phyloP scores from a whole-genome alignment of 2,888 invertebrate species.

The Harpalus rufipes region DNA sequence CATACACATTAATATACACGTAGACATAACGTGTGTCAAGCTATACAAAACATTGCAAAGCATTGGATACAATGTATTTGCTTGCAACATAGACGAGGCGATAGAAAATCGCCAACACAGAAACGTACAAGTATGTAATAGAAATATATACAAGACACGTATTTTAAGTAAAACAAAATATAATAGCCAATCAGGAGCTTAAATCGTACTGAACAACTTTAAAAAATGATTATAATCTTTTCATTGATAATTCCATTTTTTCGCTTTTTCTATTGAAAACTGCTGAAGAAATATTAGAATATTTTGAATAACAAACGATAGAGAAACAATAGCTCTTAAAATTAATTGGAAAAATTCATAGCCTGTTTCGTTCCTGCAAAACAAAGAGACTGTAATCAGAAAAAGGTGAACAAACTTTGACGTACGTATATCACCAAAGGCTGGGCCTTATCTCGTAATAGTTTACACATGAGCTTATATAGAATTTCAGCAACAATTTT shows the following conservation, averaged over 20 bases:
- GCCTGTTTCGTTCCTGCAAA: conserved; percentile 11
- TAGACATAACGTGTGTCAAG: background rate
- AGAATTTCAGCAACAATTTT: conserved; percentile 29
- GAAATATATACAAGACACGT: background rate
- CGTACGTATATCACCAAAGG: conserved; percentile 27
- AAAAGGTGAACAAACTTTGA: conserved; percentile 49
- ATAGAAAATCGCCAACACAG: background rate
- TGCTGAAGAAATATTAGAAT: conserved; percentile 26
- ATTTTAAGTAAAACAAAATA: too few relatives aligned
- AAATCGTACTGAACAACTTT: too few relatives aligned
- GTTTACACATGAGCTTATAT: conserved; percentile 1
- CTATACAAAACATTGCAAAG: conserved; percentile 15
- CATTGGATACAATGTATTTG: background rate
- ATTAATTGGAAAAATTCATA: conserved; percentile 55
- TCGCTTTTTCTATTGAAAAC: background rate
- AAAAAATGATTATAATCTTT: background rate
- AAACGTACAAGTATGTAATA: background rate
- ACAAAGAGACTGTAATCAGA: conserved; percentile 7
- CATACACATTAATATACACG: background rate
- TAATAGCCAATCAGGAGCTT: too few relatives aligned
- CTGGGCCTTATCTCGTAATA: conserved; percentile 22
- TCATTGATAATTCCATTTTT: background rate
- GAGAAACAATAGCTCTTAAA: conserved; percentile 47
- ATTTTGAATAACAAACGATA: conserved; percentile 39
- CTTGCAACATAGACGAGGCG: background rate